These are phyloP conservation scores for Synergus japonicus DNA, from an alignment of 2,888 invertebrate genomes.

Conservation along the genomic window DNA sequence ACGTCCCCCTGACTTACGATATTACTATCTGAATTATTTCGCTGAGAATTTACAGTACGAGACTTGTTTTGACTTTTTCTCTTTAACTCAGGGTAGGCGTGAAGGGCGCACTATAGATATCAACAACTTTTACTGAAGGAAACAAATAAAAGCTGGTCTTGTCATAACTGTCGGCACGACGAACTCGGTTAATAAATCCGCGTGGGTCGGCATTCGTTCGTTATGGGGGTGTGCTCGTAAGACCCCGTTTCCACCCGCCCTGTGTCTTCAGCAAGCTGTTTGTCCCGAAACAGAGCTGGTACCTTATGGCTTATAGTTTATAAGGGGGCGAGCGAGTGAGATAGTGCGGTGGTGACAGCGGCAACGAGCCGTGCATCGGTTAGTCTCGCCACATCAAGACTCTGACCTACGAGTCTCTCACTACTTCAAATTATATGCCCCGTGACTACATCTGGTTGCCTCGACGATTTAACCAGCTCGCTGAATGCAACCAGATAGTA, in stretches of 20 bases:
- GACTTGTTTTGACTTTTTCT: background rate
- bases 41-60: slow-evolving; percentile 46
- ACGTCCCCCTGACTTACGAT: background rate
- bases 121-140: slow-evolving; percentile 50
- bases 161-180: slow-evolving; percentile 71
- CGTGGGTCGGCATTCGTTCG: slow-evolving; percentile 43
- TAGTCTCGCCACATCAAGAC: slow-evolving; percentile 76
- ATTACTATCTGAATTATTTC: slow-evolving; percentile 12
- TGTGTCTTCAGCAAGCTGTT: slow-evolving; percentile 13
- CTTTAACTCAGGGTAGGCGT: slow-evolving; percentile 42
- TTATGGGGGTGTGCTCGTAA: slow-evolving; percentile 46
- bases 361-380: slow-evolving; percentile 76
- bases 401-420: slow-evolving; percentile 65
- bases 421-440: slow-evolving; percentile 63
- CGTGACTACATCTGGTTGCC: slow-evolving; percentile 56
- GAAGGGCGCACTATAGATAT: slow-evolving; percentile 53
- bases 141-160: slow-evolving; percentile 61
- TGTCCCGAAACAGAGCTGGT: slow-evolving; percentile 17
- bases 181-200: slow-evolving; percentile 65
- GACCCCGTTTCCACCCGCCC: slow-evolving; percentile 30
- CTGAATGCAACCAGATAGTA: slow-evolving; percentile 44
- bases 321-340: slow-evolving; percentile 63
- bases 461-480: slow-evolving; percentile 42
- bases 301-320: slow-evolving; percentile 25
- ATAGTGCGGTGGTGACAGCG: slow-evolving; percentile 73